Evolutionary conservation across 1,140 invertebrate genomes (phyloP).

Genomic region (Formica exsecta): DNA sequence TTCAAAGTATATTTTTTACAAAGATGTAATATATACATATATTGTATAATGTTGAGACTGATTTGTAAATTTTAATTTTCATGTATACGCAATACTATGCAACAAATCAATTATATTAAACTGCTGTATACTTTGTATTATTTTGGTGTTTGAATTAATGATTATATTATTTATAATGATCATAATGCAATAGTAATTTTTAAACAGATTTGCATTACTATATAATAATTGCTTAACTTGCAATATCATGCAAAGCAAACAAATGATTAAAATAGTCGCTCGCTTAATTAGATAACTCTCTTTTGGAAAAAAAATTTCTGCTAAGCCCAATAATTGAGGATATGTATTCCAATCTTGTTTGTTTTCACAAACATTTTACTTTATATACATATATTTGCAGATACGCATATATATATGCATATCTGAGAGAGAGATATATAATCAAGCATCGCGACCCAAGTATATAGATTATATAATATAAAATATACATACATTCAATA

Average conservation of each 20-base stretch:
- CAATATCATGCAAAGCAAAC: neutral
- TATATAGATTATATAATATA: too few relatives aligned
- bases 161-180: neutral
- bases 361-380: conserved; percentile 13
- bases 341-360: neutral
- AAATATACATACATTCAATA: too few relatives aligned
- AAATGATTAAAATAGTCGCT: neutral
- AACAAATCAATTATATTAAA: conserved; percentile 32
- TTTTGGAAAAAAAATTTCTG: neutral
- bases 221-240: neutral
- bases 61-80: conserved; percentile 23
- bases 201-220: neutral
- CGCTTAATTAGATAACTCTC: neutral
- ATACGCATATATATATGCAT: neutral
- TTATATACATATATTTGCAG: neutral
- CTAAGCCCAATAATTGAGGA: neutral
- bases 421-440: too few relatives aligned
- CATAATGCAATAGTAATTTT: neutral
- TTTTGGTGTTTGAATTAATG: neutral
- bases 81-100: neutral
- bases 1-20: conserved; percentile 3
- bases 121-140: neutral
- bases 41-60: conserved; percentile 26
- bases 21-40: conserved; percentile 18
- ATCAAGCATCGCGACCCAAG: too few relatives aligned